Percentiles rank a stretch among this genome's conserved stretches.
phyloP scores from a whole-genome alignment of 2,113 vertebrate genomes.

The Cynocephalus volans region DNA sequence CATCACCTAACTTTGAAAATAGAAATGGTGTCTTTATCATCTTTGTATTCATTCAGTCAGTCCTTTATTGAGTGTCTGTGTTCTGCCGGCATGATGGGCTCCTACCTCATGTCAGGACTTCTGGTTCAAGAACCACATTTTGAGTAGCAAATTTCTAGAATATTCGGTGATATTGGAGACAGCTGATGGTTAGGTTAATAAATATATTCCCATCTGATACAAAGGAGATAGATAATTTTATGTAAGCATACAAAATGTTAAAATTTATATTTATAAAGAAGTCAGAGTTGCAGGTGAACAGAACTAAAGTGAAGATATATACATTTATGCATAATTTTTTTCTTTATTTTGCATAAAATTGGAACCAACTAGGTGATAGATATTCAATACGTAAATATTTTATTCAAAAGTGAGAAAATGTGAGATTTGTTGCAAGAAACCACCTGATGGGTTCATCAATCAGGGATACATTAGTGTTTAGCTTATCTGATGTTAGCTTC shows the following conservation, averaged over 20 bases:
- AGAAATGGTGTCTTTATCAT: background rate
- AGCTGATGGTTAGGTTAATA: background rate
- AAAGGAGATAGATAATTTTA: background rate
- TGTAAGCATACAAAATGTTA: background rate
- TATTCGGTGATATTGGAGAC: background rate
- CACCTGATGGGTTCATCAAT: background rate
- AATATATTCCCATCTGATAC: background rate
- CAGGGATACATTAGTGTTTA: background rate
- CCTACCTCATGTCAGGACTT: background rate
- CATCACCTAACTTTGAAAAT: background rate
- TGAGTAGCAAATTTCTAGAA: background rate
- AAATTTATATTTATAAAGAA: slow-evolving; percentile 20
- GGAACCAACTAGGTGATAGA: background rate
- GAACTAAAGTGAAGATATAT: background rate
- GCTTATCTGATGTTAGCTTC: background rate
- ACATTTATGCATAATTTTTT: background rate
- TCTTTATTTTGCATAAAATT: background rate
- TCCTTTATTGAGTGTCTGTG: background rate
- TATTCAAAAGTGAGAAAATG: background rate
- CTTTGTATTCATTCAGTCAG: background rate
- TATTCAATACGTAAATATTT: slow-evolving; percentile 8
- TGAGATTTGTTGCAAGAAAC: background rate
- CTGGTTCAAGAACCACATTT: background rate
- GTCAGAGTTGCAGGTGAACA: background rate
- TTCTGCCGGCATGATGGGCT: background rate